Evolutionary conservation across 2,888 invertebrate species (phyloP).

Genomic region (Arctia plantaginis): DNA sequence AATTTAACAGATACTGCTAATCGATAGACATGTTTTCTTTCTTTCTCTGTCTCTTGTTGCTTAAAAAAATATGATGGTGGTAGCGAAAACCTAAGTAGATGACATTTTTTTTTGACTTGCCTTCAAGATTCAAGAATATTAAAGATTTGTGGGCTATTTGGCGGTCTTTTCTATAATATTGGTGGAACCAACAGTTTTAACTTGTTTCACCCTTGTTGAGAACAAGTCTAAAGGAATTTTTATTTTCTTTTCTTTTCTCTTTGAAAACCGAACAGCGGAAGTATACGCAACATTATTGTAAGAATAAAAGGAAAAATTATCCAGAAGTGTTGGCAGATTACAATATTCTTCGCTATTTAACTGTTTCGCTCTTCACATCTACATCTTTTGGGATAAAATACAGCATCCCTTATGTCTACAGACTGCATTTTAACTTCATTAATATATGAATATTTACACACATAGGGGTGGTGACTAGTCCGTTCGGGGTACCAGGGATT

Average conservation of each 20-base stretch:
- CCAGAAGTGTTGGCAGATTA: background rate
- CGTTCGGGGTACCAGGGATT: no score
- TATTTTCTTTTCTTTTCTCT: background rate
- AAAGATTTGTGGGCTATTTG: background rate
- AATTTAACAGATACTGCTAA: background rate
- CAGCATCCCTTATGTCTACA: background rate
- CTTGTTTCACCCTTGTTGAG: no score
- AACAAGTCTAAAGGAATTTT: no score
- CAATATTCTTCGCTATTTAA: background rate
- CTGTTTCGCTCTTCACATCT: background rate
- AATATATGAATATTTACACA: background rate
- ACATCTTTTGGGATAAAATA: background rate
- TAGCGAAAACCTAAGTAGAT: background rate
- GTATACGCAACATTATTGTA: background rate
- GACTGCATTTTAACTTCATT: background rate
- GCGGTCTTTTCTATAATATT: no score
- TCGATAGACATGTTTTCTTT: background rate
- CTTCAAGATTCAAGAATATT: background rate
- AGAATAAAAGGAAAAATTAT: background rate
- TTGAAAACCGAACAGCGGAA: background rate
- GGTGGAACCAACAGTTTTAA: no score
- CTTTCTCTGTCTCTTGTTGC: background rate
- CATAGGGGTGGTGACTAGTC: background rate
- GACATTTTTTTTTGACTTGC: background rate
- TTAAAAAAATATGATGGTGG: background rate